Evolutionary conservation across 2,888 invertebrate species (phyloP).

Genomic region (Catocala nupta): DNA sequence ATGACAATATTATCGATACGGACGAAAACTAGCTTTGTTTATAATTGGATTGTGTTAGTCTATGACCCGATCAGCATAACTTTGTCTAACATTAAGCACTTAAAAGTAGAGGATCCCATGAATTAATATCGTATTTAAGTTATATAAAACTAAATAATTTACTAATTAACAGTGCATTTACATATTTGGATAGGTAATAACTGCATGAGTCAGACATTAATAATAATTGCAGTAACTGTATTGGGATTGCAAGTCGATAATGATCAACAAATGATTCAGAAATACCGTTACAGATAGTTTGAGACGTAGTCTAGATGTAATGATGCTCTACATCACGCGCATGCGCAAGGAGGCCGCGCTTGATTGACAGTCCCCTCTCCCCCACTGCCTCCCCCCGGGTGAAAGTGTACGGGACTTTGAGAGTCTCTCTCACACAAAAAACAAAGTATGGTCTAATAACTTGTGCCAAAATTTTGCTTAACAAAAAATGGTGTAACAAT

Average conservation of each 20-base stretch:
- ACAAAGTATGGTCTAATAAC: slow-evolving; percentile 29
- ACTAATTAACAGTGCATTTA: too few species aligned
- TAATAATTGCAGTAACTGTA: slow-evolving; percentile 40
- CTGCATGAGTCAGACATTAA: slow-evolving; percentile 1
- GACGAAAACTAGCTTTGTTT: too few species aligned
- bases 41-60: too few species aligned
- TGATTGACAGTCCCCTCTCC: slow-evolving; percentile 51
- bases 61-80: too few species aligned
- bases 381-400: slow-evolving; percentile 43
- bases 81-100: too few species aligned
- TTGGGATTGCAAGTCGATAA: slow-evolving; percentile 16
- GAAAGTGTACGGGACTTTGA: slow-evolving; percentile 70
- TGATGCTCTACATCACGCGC: slow-evolving; percentile 23
- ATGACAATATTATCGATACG: too few species aligned
- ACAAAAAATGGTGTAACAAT: slow-evolving; percentile 48
- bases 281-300: slow-evolving; percentile 37
- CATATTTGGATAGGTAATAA: background rate
- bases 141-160: too few species aligned
- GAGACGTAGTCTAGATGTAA: slow-evolving; percentile 30
- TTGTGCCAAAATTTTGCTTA: slow-evolving; percentile 43
- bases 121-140: too few species aligned
- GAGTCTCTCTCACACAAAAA: slow-evolving; percentile 47
- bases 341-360: slow-evolving; percentile 38
- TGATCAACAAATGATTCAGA: slow-evolving; percentile 24
- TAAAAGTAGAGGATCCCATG: too few species aligned